Conservation (phyloP, 2,888 invertebrate genomes). For the Oithona nana region DNA sequence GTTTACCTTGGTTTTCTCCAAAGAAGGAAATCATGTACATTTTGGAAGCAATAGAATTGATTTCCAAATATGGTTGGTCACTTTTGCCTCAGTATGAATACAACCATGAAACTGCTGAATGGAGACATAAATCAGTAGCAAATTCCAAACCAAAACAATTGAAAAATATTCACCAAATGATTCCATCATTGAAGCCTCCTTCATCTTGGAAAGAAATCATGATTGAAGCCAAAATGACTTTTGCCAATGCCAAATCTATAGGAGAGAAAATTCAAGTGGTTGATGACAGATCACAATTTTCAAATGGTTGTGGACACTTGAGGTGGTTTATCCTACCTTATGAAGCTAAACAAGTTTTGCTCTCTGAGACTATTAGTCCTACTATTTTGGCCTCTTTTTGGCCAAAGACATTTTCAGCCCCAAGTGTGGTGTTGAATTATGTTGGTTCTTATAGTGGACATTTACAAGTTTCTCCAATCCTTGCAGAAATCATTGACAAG, state of each 20-base stretch:
- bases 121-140: constrained; percentile 59
- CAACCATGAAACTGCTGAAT: constrained; percentile 72
- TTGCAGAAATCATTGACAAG: not conserved
- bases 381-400: not conserved
- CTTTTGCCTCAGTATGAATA: constrained; percentile 65
- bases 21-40: constrained; percentile 51
- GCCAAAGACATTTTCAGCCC: not conserved
- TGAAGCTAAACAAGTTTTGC: constrained; percentile 48
- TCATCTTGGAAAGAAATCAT: not conserved
- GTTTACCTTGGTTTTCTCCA: constrained; percentile 63
- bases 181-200: not conserved
- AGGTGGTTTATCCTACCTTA: constrained; percentile 70
- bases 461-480: not conserved
- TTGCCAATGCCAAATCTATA: constrained; percentile 27
- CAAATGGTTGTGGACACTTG: not conserved
- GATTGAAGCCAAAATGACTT: not conserved
- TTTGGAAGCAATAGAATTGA: constrained; percentile 62
- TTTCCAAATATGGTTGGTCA: constrained; percentile 70
- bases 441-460: not conserved
- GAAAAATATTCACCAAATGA: constrained; percentile 54
- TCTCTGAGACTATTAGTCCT: not conserved
- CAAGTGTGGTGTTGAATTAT: not conserved
- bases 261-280: constrained; percentile 51
- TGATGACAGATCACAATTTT: constrained; percentile 49
- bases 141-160: constrained; percentile 61